These are phyloP conservation scores for Resseliella maxima DNA, from an alignment of 2,888 invertebrate genomes.

Conservation along the genomic window DNA sequence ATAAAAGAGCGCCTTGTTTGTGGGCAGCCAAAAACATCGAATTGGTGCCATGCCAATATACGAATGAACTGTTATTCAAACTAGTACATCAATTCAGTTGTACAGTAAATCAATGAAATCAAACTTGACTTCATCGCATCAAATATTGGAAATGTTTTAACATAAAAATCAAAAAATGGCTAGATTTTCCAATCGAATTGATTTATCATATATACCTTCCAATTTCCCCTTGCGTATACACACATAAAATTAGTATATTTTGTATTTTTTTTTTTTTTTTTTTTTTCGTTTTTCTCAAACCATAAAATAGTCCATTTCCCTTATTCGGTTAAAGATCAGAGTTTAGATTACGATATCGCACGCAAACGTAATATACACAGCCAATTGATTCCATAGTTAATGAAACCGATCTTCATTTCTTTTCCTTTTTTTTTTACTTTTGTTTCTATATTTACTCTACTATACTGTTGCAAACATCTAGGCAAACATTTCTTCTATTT, in stretches of 20 bases:
- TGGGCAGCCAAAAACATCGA: not conserved
- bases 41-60: not conserved
- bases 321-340: slow-evolving; percentile 15
- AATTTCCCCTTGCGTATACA: too few relatives aligned
- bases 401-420: not conserved
- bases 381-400: not conserved
- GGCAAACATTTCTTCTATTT: too few relatives aligned
- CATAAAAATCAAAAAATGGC: not conserved
- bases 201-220: too few relatives aligned
- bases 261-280: not conserved
- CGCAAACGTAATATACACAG: slow-evolving; percentile 10
- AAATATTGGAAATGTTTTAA: not conserved
- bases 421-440: not conserved
- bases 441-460: not conserved
- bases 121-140: not conserved
- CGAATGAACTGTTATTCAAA: not conserved
- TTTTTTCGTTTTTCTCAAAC: not conserved
- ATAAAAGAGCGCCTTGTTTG: not conserved
- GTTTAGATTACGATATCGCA: slow-evolving; percentile 37
- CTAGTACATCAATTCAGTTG: not conserved
- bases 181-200: not conserved
- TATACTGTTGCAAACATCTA: too few relatives aligned
- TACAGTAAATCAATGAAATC: not conserved
- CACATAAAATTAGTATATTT: too few relatives aligned
- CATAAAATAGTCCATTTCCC: not conserved